A percentile compares a stretch with the other conserved stretches of the same genome.
Conservation (phyloP, 2,888 invertebrate genomes). For the Conops quadrifasciatus region DNA sequence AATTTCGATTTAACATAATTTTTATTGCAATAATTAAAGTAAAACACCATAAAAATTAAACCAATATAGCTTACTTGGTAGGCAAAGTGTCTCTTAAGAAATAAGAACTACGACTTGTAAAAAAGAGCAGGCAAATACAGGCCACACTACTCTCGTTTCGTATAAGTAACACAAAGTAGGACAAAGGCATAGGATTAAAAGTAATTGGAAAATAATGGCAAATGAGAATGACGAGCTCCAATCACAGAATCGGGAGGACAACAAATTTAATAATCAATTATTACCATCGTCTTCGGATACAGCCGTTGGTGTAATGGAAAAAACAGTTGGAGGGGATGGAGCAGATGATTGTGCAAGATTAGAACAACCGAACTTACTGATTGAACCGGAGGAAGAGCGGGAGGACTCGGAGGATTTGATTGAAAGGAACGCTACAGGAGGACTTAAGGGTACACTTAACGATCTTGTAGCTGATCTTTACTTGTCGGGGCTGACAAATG, state of each 20-base stretch:
- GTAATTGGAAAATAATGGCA: slow-evolving; percentile 50
- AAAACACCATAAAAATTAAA: background rate
- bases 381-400: background rate
- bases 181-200: background rate
- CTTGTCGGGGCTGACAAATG: slow-evolving; percentile 43
- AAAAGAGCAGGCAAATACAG: background rate
- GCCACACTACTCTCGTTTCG: background rate
- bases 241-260: slow-evolving; percentile 42
- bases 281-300: slow-evolving; percentile 1
- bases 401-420: background rate
- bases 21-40: slow-evolving; percentile 4
- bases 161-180: background rate
- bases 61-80: background rate
- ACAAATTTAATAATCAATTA: slow-evolving; percentile 41
- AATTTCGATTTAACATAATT: background rate
- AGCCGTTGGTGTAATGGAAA: slow-evolving; percentile 13
- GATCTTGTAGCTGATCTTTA: slow-evolving; percentile 58
- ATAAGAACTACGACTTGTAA: background rate
- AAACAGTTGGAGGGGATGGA: slow-evolving; percentile 12
- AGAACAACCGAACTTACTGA: background rate
- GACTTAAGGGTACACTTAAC: slow-evolving; percentile 47
- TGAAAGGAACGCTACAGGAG: background rate
- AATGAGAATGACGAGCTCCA: slow-evolving; percentile 59
- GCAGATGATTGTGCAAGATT: slow-evolving; percentile 26
- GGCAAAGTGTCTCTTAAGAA: background rate